These are phyloP conservation scores for Eulemur mongoz DNA, from an alignment of 2,797 vertebrate species.

Conservation along the genomic window DNA sequence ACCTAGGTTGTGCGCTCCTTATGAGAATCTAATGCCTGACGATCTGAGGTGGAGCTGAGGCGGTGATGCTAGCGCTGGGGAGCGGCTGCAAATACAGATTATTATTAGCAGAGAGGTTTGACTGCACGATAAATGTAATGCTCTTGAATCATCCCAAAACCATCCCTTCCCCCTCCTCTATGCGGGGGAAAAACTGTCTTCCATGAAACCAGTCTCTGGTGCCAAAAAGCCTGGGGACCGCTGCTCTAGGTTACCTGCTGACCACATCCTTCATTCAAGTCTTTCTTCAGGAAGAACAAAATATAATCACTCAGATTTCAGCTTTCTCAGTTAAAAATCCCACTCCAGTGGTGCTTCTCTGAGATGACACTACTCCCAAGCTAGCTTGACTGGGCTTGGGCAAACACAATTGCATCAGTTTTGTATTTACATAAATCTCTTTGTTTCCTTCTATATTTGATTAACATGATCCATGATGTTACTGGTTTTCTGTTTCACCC, in stretches of 20 bases:
- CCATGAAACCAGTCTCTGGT: too few relatives aligned
- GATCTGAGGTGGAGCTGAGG: too few relatives aligned
- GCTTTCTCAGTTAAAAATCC: neutral
- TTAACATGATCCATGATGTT: neutral
- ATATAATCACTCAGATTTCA: neutral
- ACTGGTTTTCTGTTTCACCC: neutral
- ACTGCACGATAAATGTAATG: too few relatives aligned
- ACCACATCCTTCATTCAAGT: neutral
- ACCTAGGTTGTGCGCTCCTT: too few relatives aligned
- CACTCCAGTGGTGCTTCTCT: neutral
- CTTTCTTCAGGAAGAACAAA: neutral
- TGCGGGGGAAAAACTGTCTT: too few relatives aligned
- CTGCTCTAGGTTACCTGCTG: neutral
- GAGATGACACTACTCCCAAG: neutral
- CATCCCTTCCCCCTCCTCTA: too few relatives aligned
- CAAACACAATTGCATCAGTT: neutral
- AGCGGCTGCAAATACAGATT: too few relatives aligned
- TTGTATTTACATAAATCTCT: neutral
- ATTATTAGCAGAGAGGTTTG: too few relatives aligned
- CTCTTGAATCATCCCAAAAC: too few relatives aligned
- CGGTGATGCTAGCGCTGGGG: too few relatives aligned
- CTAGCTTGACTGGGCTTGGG: neutral
- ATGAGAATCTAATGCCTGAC: too few relatives aligned
- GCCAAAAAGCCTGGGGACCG: too few relatives aligned
- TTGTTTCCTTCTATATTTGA: neutral